These are phyloP conservation scores for Montipora sp. DNA, from an alignment of 64 coral and sea anemone species.

Conservation along the genomic window DNA sequence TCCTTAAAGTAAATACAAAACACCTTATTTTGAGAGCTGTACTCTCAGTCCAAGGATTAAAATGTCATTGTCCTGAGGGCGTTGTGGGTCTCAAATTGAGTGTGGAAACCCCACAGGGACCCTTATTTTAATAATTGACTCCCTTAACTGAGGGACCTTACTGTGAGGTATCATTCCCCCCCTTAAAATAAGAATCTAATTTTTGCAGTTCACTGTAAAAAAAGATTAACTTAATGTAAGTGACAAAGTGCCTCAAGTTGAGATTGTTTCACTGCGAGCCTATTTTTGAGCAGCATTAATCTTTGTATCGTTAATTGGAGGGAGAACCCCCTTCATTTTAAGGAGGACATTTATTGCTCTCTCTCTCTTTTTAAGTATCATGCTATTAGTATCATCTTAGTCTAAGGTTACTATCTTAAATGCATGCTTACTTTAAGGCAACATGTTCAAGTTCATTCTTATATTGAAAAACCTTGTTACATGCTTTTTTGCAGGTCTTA, in stretches of 20 bases:
- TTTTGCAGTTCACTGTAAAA: constrained; percentile 16
- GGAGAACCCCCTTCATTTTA: too few species aligned
- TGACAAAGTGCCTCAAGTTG: not conserved
- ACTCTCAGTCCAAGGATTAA: not conserved
- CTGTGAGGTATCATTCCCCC: not conserved
- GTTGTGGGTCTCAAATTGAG: not conserved
- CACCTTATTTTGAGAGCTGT: not conserved
- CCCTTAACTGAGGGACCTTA: constrained; percentile 25
- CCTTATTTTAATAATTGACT: not conserved
- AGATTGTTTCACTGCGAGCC: too few species aligned
- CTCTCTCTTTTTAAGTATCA: not conserved
- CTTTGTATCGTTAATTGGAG: too few species aligned
- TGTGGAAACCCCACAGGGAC: not conserved
- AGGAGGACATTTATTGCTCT: too few species aligned
- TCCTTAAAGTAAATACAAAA: not conserved
- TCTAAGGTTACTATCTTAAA: not conserved
- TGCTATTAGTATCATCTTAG: not conserved
- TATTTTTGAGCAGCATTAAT: too few species aligned
- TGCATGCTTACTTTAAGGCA: not conserved
- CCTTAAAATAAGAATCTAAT: constrained; percentile 12
- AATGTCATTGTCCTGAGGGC: not conserved
- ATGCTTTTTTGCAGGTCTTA: not conserved
- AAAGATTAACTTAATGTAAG: too few species aligned
- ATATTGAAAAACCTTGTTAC: not conserved
- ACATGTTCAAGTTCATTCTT: not conserved